Conservation (phyloP, 2,113 vertebrate genomes). For the Tympanuchus pallidicinctus region DNA sequence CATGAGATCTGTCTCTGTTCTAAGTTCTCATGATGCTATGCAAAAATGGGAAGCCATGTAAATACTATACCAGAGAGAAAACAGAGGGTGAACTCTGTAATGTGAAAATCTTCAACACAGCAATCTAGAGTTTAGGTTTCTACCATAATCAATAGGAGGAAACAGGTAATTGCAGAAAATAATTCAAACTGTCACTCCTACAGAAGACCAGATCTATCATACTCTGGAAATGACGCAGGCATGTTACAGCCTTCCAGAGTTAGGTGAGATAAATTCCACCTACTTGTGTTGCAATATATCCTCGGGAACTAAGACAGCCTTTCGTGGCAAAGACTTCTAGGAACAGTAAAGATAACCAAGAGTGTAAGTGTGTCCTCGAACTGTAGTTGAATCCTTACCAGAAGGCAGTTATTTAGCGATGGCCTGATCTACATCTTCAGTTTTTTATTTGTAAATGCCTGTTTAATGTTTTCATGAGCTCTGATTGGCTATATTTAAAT, state of each 20-base stretch:
- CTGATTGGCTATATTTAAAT: not conserved
- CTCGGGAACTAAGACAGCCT: not conserved
- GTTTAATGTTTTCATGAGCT: not conserved
- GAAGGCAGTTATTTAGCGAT: not conserved
- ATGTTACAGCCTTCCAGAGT: conserved; percentile 3
- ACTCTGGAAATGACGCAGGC: not conserved
- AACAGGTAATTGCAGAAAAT: not conserved
- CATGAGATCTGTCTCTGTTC: not conserved
- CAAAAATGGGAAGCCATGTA: not conserved
- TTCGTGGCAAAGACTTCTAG: not conserved
- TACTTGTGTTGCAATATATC: not conserved
- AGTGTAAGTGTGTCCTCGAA: not conserved
- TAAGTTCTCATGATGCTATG: not conserved
- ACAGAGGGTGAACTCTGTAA: not conserved
- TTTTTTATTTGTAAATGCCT: not conserved
- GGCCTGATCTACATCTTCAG: not conserved
- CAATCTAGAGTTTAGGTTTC: not conserved
- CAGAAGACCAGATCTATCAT: conserved; percentile 1
- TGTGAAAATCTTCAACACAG: not conserved
- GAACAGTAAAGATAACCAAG: not conserved
- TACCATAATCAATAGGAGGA: not conserved
- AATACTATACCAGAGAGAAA: not conserved
- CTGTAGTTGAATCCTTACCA: not conserved
- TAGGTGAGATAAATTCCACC: conserved; percentile 26
- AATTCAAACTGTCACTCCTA: not conserved